Evolutionary conservation across 2,888 invertebrate genomes (phyloP), one percentile per base, ranked within the genome.

Genomic region (Galeopsomyia nigrocyanea): DNA sequence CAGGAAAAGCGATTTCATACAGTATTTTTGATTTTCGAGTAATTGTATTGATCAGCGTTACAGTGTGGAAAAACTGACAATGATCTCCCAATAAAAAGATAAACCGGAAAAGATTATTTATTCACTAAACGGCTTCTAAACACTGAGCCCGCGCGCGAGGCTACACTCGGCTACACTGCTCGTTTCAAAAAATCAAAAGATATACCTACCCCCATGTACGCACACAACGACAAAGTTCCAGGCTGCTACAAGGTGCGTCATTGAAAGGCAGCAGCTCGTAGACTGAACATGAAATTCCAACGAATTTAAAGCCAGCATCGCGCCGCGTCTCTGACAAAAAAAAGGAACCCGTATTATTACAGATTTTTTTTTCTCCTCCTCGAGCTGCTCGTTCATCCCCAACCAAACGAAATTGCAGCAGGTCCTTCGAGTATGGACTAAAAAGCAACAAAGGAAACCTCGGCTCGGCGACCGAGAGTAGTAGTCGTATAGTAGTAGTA

Each of bases 371-470:
- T 53, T 17, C 31, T 57, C 14, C 74, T 77, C 78, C 79, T 77
- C 63, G 76, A 78, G 31, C n/a, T 26, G 39, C 13, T 39, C 39
- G 39, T 39, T 39, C 39, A 39, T 39, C 39, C 39, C 39, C 39
- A 10, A 39, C 39, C 39, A 10, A 39, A 39, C 77, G 80, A 83
- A 83, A 84, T 83, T 80, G 80, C 78, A 78, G 80, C 82, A 81
- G 82, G 82, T 84, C 79, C 80, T 80, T 78, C 76, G 74, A 62
- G 72, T 67, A 58, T 68, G 77, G 77, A 16, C 3, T 16, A 3
- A 26, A 1, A 1, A 21, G 9, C 26, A 39, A 68, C 68, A 66
- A 73, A 69, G 66, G 60, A 49, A 56, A 75, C 67, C 26, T 71
- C 75, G 46, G 49, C 75, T 76, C 74, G 26, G 21, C 39, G 63